These are phyloP conservation scores for Cyprinodon brontotheroides DNA, from an alignment of 2,113 vertebrate species.

Conservation along the genomic window DNA sequence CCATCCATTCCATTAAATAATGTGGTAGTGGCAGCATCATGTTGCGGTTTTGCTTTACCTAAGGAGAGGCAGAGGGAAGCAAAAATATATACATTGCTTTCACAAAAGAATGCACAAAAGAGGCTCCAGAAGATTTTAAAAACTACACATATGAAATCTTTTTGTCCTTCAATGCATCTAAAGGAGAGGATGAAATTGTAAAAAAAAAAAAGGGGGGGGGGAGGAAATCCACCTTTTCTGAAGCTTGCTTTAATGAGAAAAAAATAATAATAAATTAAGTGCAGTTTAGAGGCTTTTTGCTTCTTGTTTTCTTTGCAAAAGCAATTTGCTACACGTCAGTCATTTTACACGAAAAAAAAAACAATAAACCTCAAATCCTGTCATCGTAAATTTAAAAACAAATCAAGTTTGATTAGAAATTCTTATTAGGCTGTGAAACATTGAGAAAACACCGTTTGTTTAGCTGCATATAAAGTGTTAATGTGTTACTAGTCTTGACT, in stretches of 20 bases:
- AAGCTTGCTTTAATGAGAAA: no score
- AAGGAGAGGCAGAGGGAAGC: not conserved
- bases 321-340: not conserved
- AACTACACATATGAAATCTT: not conserved
- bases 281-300: not conserved
- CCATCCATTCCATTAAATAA: not conserved
- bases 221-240: no score
- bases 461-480: not conserved
- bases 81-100: not conserved
- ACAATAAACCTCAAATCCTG: not conserved
- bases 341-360: not conserved
- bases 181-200: not conserved
- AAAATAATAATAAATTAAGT: not conserved
- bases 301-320: conserved; percentile 3
- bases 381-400: not conserved
- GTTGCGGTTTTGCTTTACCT: not conserved
- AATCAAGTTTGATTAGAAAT: conserved; percentile 5
- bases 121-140: not conserved
- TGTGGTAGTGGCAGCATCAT: not conserved
- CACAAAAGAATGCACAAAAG: not conserved
- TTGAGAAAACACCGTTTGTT: not conserved
- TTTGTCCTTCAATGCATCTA: not conserved
- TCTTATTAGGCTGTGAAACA: not conserved
- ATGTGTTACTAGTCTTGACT: conserved; percentile 2
- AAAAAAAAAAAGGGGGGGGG: no score